Evolutionary conservation across 2,797 vertebrate genomes (phyloP), one percentile per base, ranked within the genome.

Genomic region (Chelmon rostratus): DNA sequence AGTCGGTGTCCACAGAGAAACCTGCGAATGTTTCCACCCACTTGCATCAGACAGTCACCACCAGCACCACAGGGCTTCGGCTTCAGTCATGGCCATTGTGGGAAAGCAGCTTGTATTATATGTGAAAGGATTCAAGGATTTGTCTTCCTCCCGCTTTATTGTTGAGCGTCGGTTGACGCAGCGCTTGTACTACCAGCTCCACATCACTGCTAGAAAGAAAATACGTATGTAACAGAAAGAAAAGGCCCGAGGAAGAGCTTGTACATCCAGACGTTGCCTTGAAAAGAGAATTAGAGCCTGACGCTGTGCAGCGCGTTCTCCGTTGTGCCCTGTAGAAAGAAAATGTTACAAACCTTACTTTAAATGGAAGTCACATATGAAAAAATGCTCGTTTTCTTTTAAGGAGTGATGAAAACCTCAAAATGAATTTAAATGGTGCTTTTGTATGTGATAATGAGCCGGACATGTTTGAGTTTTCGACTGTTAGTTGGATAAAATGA

Each of bases 1-100:
- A 31, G 73, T 13, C 44, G 1, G 66, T 3, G 46, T 76, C 78
- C 86, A 18, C 74, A 46, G 81, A 82, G 80, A n/a, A 54, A 78
- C 59, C 65, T 53, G 78, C 18, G 25, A 38, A 38, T 58, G 63
- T 91, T 91, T 88, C 67, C 68, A 23, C 69, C 56, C 59, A 18
- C 69, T 89, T 89, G 85, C 84, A 82, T 91, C 89, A 88, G 78
- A 52, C 75, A 31, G 76, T 54, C 77, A 6, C 71, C 77, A 6
- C 71, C 40, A 42, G 8, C 73, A 69, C 63, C 72, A 15, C 70
- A 8, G 73, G 46, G 68, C 70, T 66, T 16, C n/a, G 4, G 42
- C 73, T 77, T 57, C 78, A 74, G 63, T 76, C 76, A 49, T 59
- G 80, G 71, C 68, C 76, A 72, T 65, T 74, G 59, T 68, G 42